These are phyloP conservation scores for Tenebrosternarchus preto DNA, from an alignment of 2,113 vertebrate genomes.

Conservation along the genomic window DNA sequence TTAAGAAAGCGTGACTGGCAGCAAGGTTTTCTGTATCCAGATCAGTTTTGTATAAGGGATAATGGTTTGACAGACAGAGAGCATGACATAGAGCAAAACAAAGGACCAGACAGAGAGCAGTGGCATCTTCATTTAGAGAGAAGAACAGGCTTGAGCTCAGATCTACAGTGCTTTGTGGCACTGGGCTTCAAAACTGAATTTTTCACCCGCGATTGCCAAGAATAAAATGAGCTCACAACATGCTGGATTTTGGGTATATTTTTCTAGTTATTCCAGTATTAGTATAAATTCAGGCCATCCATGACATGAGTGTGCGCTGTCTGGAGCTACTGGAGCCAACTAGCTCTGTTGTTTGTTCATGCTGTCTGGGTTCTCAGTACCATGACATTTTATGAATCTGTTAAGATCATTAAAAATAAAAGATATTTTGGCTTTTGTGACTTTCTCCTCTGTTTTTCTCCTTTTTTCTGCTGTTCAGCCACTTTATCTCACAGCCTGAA, in stretches of 20 bases:
- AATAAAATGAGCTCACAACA: not conserved
- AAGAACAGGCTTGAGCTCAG: too few species aligned
- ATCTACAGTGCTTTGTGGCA: too few species aligned
- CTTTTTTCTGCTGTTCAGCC: not conserved
- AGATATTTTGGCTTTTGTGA: not conserved
- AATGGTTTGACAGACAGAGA: too few species aligned
- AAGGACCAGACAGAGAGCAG: too few species aligned
- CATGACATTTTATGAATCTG: not conserved
- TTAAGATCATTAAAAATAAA: not conserved
- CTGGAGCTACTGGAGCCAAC: not conserved
- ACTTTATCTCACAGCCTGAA: not conserved
- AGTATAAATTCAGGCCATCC: not conserved
- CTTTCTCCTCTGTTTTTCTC: not conserved
- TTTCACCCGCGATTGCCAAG: too few species aligned
- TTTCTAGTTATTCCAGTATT: not conserved
- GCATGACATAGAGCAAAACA: too few species aligned
- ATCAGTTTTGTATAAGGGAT: too few species aligned
- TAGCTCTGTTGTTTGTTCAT: not conserved
- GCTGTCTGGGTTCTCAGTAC: not conserved
- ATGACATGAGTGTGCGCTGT: not conserved
- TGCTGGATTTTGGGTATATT: not conserved
- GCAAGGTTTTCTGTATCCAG: too few species aligned
- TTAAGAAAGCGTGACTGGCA: too few species aligned
- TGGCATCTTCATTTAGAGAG: too few species aligned
- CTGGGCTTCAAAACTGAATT: too few species aligned